These are phyloP conservation scores for Choloepus didactylus DNA, from an alignment of 2,797 vertebrate genomes.

Conservation along the genomic window DNA sequence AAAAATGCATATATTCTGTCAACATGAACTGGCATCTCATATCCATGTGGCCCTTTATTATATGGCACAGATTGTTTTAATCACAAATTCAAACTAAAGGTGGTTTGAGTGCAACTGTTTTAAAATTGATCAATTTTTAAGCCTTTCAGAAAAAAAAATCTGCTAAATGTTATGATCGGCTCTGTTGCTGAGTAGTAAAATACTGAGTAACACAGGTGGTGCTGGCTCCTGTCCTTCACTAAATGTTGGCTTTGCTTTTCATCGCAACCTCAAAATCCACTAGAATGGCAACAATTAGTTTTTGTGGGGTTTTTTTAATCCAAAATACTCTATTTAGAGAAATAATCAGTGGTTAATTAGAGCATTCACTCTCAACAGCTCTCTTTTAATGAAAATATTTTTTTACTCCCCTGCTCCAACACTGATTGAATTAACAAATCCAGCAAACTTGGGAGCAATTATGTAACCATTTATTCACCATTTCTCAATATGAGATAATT, in stretches of 20 bases:
- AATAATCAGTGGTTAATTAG: constrained; percentile 82
- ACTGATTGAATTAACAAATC: constrained; percentile 72
- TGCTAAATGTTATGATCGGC: fast-evolving
- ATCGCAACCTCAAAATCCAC: background rate
- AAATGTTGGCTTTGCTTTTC: background rate
- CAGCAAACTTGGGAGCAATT: constrained; percentile 83
- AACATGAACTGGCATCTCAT: fast-evolving
- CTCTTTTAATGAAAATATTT: constrained; percentile 81
- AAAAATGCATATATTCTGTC: background rate
- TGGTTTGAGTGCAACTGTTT: background rate
- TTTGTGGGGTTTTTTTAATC: background rate
- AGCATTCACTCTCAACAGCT: constrained; percentile 80
- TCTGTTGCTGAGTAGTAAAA: fast-evolving
- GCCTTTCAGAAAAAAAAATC: background rate
- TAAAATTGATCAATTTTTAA: background rate
- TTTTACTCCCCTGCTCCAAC: constrained; percentile 79
- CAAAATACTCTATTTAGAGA: background rate
- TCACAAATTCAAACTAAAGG: background rate
- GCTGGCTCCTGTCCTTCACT: background rate
- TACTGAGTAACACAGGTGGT: background rate
- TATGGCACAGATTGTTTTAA: background rate
- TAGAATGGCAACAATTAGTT: constrained; percentile 14
- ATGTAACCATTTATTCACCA: constrained; percentile 42
- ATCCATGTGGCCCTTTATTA: fast-evolving
- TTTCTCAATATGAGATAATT: constrained; percentile 77